Evolutionary conservation across 2,888 invertebrate genomes (phyloP).

Genomic region (Phanerotoma sp.): DNA sequence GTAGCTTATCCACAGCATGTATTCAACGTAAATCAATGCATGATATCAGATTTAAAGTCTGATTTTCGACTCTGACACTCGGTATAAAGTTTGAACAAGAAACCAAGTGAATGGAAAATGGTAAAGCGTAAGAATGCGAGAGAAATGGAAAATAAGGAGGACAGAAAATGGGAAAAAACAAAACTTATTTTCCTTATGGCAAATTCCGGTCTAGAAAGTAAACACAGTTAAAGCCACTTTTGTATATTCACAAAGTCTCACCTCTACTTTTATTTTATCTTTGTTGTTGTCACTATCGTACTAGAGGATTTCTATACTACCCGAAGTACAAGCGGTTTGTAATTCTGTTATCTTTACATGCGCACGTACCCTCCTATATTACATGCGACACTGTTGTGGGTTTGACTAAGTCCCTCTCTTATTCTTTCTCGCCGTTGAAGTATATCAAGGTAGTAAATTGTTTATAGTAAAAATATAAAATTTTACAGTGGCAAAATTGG

Average conservation of each 20-base stretch:
- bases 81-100: conserved; percentile 11
- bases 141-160: neutral
- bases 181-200: conserved; percentile 12
- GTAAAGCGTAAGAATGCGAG: neutral
- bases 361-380: conserved; percentile 33
- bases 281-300: neutral
- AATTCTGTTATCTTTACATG: conserved; percentile 36
- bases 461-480: too few species aligned
- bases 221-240: conserved; percentile 13
- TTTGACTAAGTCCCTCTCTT: conserved; percentile 4
- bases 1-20: too few species aligned
- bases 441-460: too few species aligned
- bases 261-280: neutral
- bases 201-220: conserved; percentile 19
- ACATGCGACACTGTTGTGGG: conserved; percentile 21
- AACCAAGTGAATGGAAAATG: neutral
- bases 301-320: neutral
- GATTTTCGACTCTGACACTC: too few species aligned
- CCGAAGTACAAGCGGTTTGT: conserved; percentile 22
- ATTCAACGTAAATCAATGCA: too few species aligned
- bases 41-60: too few species aligned
- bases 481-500: too few species aligned
- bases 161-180: neutral
- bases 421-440: conserved; percentile 2
- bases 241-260: neutral